phyloP scores from a whole-genome alignment of 2,797 vertebrate genomes.

The Notolabrus celidotus region DNA sequence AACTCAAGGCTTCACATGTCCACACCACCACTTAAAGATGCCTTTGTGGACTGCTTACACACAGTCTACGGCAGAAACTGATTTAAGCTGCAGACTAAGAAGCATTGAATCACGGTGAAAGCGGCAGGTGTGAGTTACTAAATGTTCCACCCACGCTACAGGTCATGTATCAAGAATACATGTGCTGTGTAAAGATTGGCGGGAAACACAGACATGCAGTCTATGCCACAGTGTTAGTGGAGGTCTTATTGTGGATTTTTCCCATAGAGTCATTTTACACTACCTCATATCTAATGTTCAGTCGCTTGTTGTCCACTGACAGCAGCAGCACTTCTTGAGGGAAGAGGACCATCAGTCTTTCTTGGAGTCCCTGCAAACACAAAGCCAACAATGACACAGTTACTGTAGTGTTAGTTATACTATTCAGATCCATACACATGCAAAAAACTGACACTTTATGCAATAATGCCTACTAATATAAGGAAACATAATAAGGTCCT shows the following conservation, averaged over 20 bases:
- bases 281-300: constrained; percentile 86
- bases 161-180: constrained; percentile 33
- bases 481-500: too few species aligned
- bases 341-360: constrained; percentile 88
- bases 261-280: constrained; percentile 45
- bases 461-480: too few species aligned
- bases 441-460: background rate
- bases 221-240: constrained; percentile 20
- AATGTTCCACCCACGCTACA: constrained; percentile 19
- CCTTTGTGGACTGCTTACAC: too few species aligned
- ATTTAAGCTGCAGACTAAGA: constrained; percentile 6
- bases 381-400: constrained; percentile 7
- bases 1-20: background rate
- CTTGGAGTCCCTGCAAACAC: constrained; percentile 79
- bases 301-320: constrained; percentile 82
- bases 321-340: constrained; percentile 87
- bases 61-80: background rate
- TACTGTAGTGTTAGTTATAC: background rate
- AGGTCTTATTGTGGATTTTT: constrained; percentile 44
- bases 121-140: constrained; percentile 27
- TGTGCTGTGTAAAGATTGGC: constrained; percentile 23
- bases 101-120: background rate
- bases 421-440: background rate
- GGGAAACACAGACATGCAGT: too few species aligned
- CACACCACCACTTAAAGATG: background rate